phyloP scores from a whole-genome alignment of 2,113 vertebrate genomes.

The Platanista minor region DNA sequence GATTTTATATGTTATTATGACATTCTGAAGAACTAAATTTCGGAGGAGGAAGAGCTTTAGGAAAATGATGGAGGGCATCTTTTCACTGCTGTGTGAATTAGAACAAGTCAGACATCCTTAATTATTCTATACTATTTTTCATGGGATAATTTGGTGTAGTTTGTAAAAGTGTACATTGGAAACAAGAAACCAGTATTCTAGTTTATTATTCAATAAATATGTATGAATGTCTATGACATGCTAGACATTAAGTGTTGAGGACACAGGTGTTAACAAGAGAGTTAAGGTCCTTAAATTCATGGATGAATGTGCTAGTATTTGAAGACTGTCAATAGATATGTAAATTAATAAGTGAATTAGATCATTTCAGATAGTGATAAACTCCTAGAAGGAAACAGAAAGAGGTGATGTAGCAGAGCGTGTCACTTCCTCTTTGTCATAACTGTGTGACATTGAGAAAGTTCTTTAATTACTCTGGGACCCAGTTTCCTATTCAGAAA shows the following conservation, averaged over 20 bases:
- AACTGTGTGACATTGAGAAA: rapidly evolving
- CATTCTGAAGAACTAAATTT: background rate
- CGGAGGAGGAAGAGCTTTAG: background rate
- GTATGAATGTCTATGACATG: background rate
- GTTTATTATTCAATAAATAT: background rate
- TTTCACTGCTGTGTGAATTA: background rate
- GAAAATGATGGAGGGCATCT: background rate
- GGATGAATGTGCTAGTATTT: background rate
- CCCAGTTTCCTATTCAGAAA: background rate
- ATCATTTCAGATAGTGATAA: background rate
- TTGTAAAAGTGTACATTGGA: background rate
- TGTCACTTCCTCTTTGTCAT: background rate
- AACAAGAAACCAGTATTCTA: background rate
- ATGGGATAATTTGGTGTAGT: background rate
- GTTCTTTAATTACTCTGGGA: rapidly evolving
- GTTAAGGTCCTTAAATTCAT: background rate
- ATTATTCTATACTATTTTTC: background rate
- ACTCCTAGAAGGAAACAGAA: background rate
- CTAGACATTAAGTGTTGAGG: background rate
- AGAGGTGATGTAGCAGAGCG: background rate
- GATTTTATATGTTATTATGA: background rate
- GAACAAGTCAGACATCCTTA: background rate
- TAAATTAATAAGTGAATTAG: background rate
- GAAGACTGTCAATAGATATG: background rate
- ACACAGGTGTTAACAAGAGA: background rate